These are phyloP conservation scores for Drosophila tanythrix DNA, from an alignment of 2,888 invertebrate species.

Conservation along the genomic window DNA sequence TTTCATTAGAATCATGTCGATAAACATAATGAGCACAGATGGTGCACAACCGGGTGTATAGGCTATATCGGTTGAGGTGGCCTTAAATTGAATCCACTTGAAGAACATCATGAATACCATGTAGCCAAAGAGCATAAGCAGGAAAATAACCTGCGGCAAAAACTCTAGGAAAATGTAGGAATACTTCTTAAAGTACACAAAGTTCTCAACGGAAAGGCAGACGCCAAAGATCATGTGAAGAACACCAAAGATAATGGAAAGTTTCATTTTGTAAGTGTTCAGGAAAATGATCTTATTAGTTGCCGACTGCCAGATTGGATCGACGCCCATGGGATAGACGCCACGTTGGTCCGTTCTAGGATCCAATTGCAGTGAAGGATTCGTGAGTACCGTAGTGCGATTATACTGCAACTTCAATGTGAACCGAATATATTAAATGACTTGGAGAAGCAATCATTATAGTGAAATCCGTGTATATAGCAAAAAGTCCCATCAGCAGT, in stretches of 20 bases:
- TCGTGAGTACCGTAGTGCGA: conserved; percentile 85
- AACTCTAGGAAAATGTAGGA: conserved; percentile 92
- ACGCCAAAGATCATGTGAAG: conserved; percentile 97
- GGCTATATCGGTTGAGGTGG: conserved; percentile 82
- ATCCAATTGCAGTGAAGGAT: conserved; percentile 87
- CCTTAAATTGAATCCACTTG: conserved; percentile 92
- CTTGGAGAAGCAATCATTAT: conserved; percentile 98
- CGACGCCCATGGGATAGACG: conserved; percentile 93
- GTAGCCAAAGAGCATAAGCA: conserved; percentile 94
- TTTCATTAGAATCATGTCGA: conserved; percentile 91
- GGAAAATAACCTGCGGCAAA: conserved; percentile 94
- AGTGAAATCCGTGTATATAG: conserved; percentile 97
- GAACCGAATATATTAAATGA: conserved; percentile 97
- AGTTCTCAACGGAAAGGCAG: conserved; percentile 91
- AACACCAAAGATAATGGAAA: conserved; percentile 96
- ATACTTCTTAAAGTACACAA: conserved; percentile 89
- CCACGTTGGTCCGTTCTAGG: conserved; percentile 86
- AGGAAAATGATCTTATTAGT: conserved; percentile 96
- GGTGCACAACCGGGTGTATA: conserved; percentile 87
- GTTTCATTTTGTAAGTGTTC: conserved; percentile 98
- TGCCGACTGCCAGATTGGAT: conserved; percentile 90
- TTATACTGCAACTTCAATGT: conserved; percentile 89
- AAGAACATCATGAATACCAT: conserved; percentile 95
- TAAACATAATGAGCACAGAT: conserved; percentile 90
- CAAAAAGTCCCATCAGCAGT: conserved; percentile 97